Conservation (phyloP, 2,113 vertebrate species). For the Cephalopholis sonnerati region DNA sequence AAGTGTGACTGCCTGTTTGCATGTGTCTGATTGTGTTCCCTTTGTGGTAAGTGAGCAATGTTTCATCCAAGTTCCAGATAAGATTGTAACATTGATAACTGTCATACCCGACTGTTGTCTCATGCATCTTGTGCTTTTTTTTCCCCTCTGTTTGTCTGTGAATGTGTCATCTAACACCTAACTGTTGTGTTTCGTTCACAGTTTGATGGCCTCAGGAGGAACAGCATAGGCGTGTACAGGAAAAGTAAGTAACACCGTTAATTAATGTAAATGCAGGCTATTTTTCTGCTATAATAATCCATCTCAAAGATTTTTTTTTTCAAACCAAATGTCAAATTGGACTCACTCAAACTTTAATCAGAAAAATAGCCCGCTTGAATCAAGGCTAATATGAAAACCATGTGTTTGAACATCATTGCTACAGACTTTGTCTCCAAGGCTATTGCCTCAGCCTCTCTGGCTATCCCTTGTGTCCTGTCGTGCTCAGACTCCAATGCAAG, state of each 20-base stretch:
- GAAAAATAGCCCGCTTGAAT: constrained; percentile 48
- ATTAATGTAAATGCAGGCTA: constrained; percentile 5
- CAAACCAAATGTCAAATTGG: constrained; percentile 2
- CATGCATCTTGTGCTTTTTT: neutral
- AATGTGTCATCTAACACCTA: constrained; percentile 7
- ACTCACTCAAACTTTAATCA: neutral
- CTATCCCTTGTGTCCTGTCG: constrained; percentile 69
- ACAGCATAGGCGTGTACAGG: constrained; percentile 82
- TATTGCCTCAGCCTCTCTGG: constrained; percentile 64
- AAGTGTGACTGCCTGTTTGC: constrained; percentile 10
- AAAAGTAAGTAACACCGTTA: constrained; percentile 78
- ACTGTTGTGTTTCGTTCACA: constrained; percentile 46
- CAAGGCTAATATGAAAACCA: constrained; percentile 12
- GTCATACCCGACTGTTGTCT: constrained; percentile 7
- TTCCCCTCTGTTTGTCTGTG: neutral
- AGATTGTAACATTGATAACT: constrained; percentile 17
- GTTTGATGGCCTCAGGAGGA: constrained; percentile 78
- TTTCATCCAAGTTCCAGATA: constrained; percentile 7
- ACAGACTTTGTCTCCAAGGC: constrained; percentile 67
- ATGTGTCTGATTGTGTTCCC: neutral
- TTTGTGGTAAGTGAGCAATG: constrained; percentile 48
- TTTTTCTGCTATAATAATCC: constrained; percentile 14
- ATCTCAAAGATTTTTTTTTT: constrained; percentile 20
- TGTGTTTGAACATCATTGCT: constrained; percentile 55
- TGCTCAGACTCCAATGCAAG: constrained; percentile 73